These are phyloP conservation scores for Pampusana beccarii DNA, from an alignment of 2,113 vertebrate species.

Conservation along the genomic window DNA sequence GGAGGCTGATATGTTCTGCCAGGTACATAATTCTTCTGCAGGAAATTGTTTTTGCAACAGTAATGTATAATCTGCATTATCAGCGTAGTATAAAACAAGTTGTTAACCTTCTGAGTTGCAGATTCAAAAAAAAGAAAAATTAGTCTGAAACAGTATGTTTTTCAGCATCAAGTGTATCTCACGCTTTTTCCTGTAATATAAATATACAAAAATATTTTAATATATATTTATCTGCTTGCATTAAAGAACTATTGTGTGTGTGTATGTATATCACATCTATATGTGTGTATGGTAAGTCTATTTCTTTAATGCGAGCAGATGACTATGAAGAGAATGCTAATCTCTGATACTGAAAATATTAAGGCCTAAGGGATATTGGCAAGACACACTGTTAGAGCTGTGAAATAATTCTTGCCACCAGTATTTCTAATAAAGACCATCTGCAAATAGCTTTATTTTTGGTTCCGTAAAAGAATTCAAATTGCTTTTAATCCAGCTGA, in stretches of 20 bases:
- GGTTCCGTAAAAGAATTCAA: constrained; percentile 5
- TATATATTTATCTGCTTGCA: neutral
- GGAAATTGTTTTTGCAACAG: neutral
- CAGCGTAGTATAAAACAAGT: neutral
- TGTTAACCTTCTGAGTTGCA: neutral
- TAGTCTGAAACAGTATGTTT: neutral
- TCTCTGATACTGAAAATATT: constrained; percentile 38
- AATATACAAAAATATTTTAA: neutral
- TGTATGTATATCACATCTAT: neutral
- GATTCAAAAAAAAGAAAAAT: neutral
- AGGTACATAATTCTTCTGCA: neutral
- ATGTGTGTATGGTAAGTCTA: neutral
- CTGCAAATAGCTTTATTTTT: constrained; percentile 34
- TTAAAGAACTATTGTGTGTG: neutral
- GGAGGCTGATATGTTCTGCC: neutral
- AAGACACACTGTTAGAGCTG: neutral
- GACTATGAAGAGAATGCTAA: neutral
- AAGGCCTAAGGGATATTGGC: constrained; percentile 37
- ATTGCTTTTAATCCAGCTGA: constrained; percentile 14
- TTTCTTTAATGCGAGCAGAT: neutral
- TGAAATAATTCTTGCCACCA: constrained; percentile 27
- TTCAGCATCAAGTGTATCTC: neutral
- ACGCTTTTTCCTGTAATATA: neutral
- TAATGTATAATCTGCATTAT: neutral
- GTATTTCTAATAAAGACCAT: constrained; percentile 51